Base-by-base conservation (phyloP, 2,888 invertebrate species). In the Carcina quercana region DNA sequence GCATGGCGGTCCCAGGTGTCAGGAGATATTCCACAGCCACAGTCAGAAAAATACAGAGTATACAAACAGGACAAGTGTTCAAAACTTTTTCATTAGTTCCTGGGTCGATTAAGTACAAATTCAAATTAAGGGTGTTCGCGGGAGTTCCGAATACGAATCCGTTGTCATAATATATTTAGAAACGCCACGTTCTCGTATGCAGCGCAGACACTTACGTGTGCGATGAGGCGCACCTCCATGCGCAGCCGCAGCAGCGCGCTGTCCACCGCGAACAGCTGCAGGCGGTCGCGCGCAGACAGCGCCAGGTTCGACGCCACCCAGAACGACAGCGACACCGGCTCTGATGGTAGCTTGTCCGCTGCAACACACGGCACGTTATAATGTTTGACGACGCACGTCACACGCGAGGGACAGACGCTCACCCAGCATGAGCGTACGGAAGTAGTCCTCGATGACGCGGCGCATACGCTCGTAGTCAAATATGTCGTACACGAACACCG, bases 271-370 rank as follows among this genome's bases (percentile, higher is more conserved):
- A 83, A 66, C 30, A 83, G 65, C 47, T 68, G 63, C 6, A 73
- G 62, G 1, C 78, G 63, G 56, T 74, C 80, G 40, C 67, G 62
- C 45, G 51, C 39, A 34, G 67, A 33, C 51, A 79, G 64, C 54
- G 72, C 45, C 59, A 83, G 56, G 67, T 83, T 80, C 24, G 73
- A 69, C 32, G 79, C 78, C 58, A 67, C 72, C 80, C 80, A 83
- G 66, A 73, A 84, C 41, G 84, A 85, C 52, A 84, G 67, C 56
- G 75, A 54, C 53, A 76, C 67, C 40, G 71, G 50, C 32, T 78
- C 80, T 45, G 39, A 47, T n/a, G 83, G 84, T 53, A 78, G 40
- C 47, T 50, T 45, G 30, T 49, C 67, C 59, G 53, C 33, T 37
- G 15, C 8, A 15, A 20, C 20, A 20, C 20, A 8, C 20, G 4